Conservation (phyloP, 2,797 vertebrate species). For the Gallirallus australis region DNA sequence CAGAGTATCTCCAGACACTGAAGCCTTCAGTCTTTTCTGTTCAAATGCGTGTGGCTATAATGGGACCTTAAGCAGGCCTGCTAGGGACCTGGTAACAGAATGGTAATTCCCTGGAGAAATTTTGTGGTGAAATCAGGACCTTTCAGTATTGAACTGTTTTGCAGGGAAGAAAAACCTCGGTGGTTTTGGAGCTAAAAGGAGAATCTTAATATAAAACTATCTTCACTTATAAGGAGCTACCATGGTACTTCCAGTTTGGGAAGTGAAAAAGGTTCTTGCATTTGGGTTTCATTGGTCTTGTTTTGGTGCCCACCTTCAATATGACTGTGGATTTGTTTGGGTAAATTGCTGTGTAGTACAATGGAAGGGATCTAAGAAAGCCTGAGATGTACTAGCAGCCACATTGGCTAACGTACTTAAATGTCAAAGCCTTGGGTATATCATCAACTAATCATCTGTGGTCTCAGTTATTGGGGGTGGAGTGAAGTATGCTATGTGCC, state of each 20-base stretch:
- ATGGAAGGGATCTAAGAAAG: not conserved
- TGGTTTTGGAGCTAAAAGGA: not conserved
- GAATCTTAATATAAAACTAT: not conserved
- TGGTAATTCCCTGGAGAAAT: not conserved
- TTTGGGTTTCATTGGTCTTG: not conserved
- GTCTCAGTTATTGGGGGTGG: not conserved
- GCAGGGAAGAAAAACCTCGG: not conserved
- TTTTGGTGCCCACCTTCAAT: not conserved
- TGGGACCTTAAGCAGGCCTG: not conserved
- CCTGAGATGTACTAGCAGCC: no score
- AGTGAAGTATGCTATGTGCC: not conserved
- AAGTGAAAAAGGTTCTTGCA: accelerated
- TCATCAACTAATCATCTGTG: not conserved
- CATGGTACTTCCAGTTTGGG: not conserved
- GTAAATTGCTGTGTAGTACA: slow-evolving; percentile 25
- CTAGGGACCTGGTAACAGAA: not conserved
- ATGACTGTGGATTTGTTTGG: slow-evolving; percentile 5
- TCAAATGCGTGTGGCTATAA: not conserved
- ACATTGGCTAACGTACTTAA: not conserved
- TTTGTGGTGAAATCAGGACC: not conserved
- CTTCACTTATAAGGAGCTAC: not conserved
- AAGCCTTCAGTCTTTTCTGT: not conserved
- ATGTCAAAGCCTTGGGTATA: not conserved
- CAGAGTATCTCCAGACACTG: not conserved
- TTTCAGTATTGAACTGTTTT: not conserved